Conservation (phyloP, 2,888 invertebrate genomes). For the Nephrocerus scutellatus region DNA sequence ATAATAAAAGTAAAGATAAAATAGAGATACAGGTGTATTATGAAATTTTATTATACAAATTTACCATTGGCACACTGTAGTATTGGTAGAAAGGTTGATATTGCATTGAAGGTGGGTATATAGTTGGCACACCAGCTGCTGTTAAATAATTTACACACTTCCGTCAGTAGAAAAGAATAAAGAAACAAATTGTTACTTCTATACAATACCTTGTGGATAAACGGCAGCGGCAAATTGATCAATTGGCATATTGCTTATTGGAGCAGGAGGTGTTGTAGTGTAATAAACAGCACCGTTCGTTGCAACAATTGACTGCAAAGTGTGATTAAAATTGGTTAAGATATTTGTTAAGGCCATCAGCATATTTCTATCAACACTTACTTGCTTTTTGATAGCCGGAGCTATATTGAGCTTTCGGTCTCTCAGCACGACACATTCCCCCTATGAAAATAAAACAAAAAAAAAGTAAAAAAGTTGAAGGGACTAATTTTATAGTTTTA, state of each 20-base stretch:
- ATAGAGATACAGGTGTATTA: not conserved
- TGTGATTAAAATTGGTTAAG: slow-evolving; percentile 8
- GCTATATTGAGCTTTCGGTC: slow-evolving; percentile 80
- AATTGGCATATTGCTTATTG: slow-evolving; percentile 48
- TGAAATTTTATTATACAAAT: slow-evolving; percentile 3
- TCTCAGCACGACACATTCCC: slow-evolving; percentile 68
- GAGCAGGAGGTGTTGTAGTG: slow-evolving; percentile 48
- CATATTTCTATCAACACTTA: slow-evolving; percentile 31
- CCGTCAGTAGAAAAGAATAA: slow-evolving; percentile 8
- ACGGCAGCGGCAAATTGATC: slow-evolving; percentile 49
- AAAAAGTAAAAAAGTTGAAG: slow-evolving; percentile 15
- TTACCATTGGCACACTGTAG: slow-evolving; percentile 50
- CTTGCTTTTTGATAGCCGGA: slow-evolving; percentile 79
- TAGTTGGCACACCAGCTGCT: slow-evolving; percentile 48
- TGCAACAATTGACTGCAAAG: slow-evolving; percentile 45
- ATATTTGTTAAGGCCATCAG: not conserved
- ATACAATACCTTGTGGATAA: slow-evolving; percentile 49
- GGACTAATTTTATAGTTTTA: slow-evolving; percentile 8
- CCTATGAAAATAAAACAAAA: slow-evolving; percentile 43
- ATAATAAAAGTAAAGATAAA: not conserved
- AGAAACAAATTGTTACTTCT: slow-evolving; percentile 20
- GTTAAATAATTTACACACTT: slow-evolving; percentile 40
- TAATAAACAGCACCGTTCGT: slow-evolving; percentile 49
- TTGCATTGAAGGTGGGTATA: slow-evolving; percentile 50
- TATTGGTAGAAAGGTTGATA: slow-evolving; percentile 50